A percentile compares a stretch with the other conserved stretches of the same genome.
phyloP scores from a whole-genome alignment of 2,888 invertebrate species.

The Therioaphis trifolii region DNA sequence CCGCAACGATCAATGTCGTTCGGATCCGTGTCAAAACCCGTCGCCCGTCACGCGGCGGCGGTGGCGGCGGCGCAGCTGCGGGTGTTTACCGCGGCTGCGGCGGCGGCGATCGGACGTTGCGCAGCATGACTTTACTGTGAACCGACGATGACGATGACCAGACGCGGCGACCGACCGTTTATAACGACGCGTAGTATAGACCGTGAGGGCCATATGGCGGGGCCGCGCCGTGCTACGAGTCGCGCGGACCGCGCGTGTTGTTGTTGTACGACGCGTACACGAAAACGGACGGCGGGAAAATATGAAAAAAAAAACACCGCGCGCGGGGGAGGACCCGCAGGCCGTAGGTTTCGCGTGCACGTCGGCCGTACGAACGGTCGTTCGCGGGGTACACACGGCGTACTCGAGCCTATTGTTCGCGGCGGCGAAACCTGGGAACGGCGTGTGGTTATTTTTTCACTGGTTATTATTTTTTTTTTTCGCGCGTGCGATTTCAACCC shows the following conservation, averaged over 20 bases:
- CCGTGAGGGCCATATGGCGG: slow-evolving; percentile 6
- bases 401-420: background rate
- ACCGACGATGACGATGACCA: slow-evolving; percentile 4
- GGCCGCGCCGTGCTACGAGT: no score
- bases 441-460: background rate
- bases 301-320: no score
- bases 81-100: no score
- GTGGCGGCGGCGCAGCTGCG: no score
- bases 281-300: background rate
- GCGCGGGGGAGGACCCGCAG: background rate
- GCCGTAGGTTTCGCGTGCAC: background rate
- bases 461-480: no score
- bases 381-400: no score
- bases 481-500: no score
- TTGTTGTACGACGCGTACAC: background rate
- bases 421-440: background rate
- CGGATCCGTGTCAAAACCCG: slow-evolving; percentile 10
- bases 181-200: no score
- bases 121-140: no score
- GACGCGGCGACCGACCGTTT: slow-evolving; percentile 16
- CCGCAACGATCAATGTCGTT: background rate
- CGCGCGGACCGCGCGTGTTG: no score
- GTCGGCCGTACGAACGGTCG: no score
- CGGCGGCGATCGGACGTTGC: background rate
- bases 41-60: background rate